Conservation (phyloP, 2,888 invertebrate species). For the Minunthozetes semirufus region DNA sequence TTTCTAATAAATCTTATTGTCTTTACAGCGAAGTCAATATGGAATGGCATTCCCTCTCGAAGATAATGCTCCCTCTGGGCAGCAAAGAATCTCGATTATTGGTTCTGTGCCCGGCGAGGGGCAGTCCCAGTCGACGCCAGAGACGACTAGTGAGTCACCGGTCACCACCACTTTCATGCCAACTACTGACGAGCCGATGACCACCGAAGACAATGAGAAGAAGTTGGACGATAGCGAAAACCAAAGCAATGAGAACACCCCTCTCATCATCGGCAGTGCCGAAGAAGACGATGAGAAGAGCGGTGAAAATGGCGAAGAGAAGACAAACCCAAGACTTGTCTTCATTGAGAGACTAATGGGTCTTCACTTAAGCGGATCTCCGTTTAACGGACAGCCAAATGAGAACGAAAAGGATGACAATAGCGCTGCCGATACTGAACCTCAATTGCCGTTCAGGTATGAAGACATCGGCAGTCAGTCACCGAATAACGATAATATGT, state of each 20-base stretch:
- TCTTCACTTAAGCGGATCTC: conserved; percentile 32
- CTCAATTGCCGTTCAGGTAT: conserved; percentile 19
- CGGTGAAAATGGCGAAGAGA: background rate
- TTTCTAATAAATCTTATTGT: background rate
- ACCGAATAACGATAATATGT: background rate
- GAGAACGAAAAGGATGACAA: conserved; percentile 22
- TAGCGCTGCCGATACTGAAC: conserved; percentile 4
- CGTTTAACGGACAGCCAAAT: background rate
- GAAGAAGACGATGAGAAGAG: conserved; percentile 13
- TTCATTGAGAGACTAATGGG: conserved; percentile 39
- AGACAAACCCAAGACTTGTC: conserved; percentile 36
- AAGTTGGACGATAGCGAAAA: conserved; percentile 26
- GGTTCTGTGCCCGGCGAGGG: conserved; percentile 24
- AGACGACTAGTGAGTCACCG: background rate
- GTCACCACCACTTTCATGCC: conserved; percentile 11
- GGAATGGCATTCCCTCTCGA: conserved; percentile 39
- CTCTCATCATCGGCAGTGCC: background rate
- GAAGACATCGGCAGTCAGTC: background rate
- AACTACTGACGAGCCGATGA: background rate
- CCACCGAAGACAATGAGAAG: background rate
- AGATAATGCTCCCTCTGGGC: conserved; percentile 9
- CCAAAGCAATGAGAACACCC: conserved; percentile 5
- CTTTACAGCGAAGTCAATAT: conserved; percentile 36
- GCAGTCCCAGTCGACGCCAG: background rate
- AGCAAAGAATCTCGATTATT: background rate